Evolutionary conservation across 2,113 vertebrate species (phyloP).

Genomic region (Zosterops japonicus): DNA sequence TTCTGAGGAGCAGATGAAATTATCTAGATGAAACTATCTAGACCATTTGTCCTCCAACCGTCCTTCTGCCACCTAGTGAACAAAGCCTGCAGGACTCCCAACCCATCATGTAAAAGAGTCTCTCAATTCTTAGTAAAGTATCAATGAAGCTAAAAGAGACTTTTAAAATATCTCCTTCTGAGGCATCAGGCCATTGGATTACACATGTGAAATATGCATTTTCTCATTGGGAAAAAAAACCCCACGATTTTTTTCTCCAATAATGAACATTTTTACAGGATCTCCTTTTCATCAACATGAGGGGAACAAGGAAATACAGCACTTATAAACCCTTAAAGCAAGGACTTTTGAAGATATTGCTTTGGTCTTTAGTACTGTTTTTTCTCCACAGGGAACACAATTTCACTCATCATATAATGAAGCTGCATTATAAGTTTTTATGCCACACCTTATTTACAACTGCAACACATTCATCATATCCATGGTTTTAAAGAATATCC

Average conservation of each 20-base stretch:
- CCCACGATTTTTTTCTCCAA: neutral
- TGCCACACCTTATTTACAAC: constrained; percentile 28
- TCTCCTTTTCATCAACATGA: neutral
- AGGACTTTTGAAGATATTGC: neutral
- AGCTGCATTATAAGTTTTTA: neutral
- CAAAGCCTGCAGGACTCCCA: neutral
- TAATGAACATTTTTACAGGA: neutral
- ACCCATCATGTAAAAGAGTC: neutral
- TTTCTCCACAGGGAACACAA: neutral
- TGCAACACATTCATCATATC: neutral
- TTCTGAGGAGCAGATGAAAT: neutral
- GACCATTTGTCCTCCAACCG: neutral
- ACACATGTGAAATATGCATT: neutral
- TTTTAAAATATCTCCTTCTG: neutral
- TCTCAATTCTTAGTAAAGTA: neutral
- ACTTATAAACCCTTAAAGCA: neutral
- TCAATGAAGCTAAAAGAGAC: neutral
- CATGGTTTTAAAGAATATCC: neutral
- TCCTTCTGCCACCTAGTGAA: neutral
- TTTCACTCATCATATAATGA: constrained; percentile 13
- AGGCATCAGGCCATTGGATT: neutral
- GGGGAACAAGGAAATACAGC: neutral
- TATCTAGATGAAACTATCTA: neutral
- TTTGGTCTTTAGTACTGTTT: constrained; percentile 9
- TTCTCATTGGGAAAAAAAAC: neutral